phyloP scores from a whole-genome alignment of 1,140 invertebrate species.

The Hycleus cichorii region DNA sequence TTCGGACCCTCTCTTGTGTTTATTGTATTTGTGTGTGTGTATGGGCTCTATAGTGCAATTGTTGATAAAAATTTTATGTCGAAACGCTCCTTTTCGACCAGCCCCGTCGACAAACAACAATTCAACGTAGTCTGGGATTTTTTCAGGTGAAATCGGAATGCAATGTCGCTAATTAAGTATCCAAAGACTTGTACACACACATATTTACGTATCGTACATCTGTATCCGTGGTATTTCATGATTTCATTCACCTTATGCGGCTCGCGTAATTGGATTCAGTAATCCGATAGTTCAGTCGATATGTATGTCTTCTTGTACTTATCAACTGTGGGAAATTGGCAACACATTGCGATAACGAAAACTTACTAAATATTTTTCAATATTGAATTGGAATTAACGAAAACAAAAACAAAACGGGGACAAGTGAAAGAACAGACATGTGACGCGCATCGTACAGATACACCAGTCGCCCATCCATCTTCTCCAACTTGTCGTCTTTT shows the following conservation, averaged over 20 bases:
- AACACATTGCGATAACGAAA: too few relatives aligned
- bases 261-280: slow-evolving; percentile 33
- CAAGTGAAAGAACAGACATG: neutral
- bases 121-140: neutral
- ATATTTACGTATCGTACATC: slow-evolving; percentile 23
- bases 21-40: neutral
- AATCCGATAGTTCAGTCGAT: slow-evolving; percentile 29
- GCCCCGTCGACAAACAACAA: neutral
- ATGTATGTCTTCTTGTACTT: slow-evolving; percentile 22
- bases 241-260: slow-evolving; percentile 37
- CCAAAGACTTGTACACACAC: slow-evolving; percentile 28
- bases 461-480: too few relatives aligned
- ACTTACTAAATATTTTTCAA: neutral
- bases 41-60: neutral
- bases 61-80: neutral
- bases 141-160: neutral
- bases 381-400: slow-evolving; percentile 11
- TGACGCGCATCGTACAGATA: slow-evolving; percentile 5
- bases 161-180: slow-evolving; percentile 31
- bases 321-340: slow-evolving; percentile 28
- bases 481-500: too few relatives aligned
- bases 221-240: slow-evolving; percentile 31
- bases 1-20: too few relatives aligned
- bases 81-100: neutral
- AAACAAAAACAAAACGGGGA: slow-evolving; percentile 3